These are phyloP conservation scores for Pandemis cinnamomeana DNA, from an alignment of 2,888 invertebrate species.

Conservation along the genomic window DNA sequence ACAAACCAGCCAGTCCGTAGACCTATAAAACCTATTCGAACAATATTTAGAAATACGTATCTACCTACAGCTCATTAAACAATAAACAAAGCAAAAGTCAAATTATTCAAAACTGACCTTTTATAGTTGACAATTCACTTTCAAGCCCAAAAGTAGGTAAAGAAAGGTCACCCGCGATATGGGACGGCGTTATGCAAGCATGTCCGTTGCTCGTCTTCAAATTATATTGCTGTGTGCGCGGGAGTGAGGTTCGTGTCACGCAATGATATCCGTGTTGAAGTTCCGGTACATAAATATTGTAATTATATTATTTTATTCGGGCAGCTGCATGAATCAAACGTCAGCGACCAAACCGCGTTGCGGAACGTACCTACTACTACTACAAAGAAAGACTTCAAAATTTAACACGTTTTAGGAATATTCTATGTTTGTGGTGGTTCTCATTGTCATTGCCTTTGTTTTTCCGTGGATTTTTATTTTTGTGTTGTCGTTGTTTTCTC, in stretches of 20 bases:
- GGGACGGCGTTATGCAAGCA: conserved; percentile 32
- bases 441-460: no score
- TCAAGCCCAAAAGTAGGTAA: conserved; percentile 26
- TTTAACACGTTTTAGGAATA: no score
- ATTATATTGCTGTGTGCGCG: conserved; percentile 17
- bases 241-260: conserved; percentile 30
- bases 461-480: no score
- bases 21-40: no score
- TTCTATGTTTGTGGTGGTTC: no score
- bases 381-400: no score
- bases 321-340: background rate
- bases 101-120: conserved; percentile 30
- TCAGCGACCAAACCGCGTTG: background rate
- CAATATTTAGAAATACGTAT: background rate
- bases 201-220: conserved; percentile 31
- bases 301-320: background rate
- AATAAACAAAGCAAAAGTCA: background rate
- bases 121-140: conserved; percentile 38
- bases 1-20: no score
- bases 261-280: conserved; percentile 16
- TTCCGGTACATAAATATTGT: conserved; percentile 13
- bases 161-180: conserved; percentile 32
- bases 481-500: no score
- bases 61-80: background rate
- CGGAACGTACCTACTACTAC: no score